phyloP scores from a whole-genome alignment of 2,113 vertebrate genomes.

The Ibidorhyncha struthersii region DNA sequence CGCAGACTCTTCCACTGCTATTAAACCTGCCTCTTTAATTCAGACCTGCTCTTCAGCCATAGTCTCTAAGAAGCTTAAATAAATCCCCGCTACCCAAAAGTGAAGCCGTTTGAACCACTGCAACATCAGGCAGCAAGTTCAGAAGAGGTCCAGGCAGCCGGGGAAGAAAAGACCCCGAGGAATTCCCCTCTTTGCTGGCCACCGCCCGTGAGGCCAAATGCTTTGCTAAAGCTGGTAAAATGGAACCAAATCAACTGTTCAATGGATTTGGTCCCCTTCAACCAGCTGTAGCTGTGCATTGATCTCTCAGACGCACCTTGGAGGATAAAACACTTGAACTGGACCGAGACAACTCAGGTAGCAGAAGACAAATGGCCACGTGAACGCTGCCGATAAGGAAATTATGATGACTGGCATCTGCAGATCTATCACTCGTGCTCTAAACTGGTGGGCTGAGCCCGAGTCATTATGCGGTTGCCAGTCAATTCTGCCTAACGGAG shows the following conservation, averaged over 20 bases:
- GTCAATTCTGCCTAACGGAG: slow-evolving; percentile 67
- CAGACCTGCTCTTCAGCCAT: background rate
- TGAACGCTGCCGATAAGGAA: slow-evolving; percentile 50
- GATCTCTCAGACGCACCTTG: slow-evolving; percentile 77
- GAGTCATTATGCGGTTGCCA: slow-evolving; percentile 69
- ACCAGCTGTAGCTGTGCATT: slow-evolving; percentile 99
- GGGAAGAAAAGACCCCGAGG: background rate
- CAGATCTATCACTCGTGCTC: slow-evolving; percentile 64
- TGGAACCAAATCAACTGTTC: slow-evolving; percentile 99
- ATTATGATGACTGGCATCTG: slow-evolving; percentile 66
- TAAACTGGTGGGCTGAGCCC: slow-evolving; percentile 68
- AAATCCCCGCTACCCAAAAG: slow-evolving; percentile 25
- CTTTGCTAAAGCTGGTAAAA: slow-evolving; percentile 99
- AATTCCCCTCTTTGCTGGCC: slow-evolving; percentile 14
- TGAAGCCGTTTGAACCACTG: slow-evolving; percentile 33
- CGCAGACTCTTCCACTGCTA: slow-evolving; percentile 3
- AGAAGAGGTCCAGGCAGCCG: slow-evolving; percentile 28
- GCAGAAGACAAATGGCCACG: slow-evolving; percentile 65
- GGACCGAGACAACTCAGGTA: background rate
- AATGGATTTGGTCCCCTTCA: slow-evolving; percentile 98
- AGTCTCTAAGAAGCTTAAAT: slow-evolving; percentile 14
- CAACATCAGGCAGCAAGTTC: slow-evolving; percentile 9
- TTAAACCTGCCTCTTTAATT: slow-evolving; percentile 53
- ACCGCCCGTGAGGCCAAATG: slow-evolving; percentile 80
- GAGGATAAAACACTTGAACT: slow-evolving; percentile 31